Base-by-base conservation (phyloP, 2,797 vertebrate genomes). In the Enoplosus armatus region DNA sequence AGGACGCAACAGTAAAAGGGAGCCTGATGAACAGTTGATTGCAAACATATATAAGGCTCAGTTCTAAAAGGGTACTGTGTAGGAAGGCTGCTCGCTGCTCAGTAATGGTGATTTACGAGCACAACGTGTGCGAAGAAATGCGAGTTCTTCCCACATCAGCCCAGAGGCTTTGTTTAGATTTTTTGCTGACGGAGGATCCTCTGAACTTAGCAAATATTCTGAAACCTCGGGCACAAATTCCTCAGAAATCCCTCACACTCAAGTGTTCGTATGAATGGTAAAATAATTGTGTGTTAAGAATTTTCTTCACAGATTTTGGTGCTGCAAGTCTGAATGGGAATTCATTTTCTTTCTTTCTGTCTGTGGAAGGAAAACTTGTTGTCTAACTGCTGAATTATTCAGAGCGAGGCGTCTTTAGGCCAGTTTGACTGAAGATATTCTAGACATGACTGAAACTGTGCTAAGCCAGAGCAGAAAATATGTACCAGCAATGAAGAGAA, bases 81-180 rank as follows among this genome's bases (percentile, higher is more conserved):
- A 78, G 80, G 82, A 82, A 54, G 78, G 63, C 53, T 58, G 85
- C 61, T 80, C 7, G 37, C 55, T 67, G 39, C 77, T 80, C 63
- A 2, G 82, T 91, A 86, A 93, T 85, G 74, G 78, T 89, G 91
- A 93, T 93, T 84, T 80, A 92, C 12, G 65, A 71, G 85, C 69
- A 18, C 78, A 47, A 22, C 58, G 85, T 76, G 61, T 26, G 51
- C n/a, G 7, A 72, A 86, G 72, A 90, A 88, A 72, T 86, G 73
- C 37, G 60, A 78, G 70, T 78, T 73, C 70, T 78, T 82, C 91
- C 86, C 83, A 83, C 88, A 85, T 69, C 11, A 62, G 72, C 85
- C 86, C 67, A 14, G 59, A 85, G 85, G 87, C 88, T 85, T 82
- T 77, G 79, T 86, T 88, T 79, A 74, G 78, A 78, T 80, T 80